Base-by-base conservation (phyloP, 2,797 vertebrate species). In the Enteromius argenteus region DNA sequence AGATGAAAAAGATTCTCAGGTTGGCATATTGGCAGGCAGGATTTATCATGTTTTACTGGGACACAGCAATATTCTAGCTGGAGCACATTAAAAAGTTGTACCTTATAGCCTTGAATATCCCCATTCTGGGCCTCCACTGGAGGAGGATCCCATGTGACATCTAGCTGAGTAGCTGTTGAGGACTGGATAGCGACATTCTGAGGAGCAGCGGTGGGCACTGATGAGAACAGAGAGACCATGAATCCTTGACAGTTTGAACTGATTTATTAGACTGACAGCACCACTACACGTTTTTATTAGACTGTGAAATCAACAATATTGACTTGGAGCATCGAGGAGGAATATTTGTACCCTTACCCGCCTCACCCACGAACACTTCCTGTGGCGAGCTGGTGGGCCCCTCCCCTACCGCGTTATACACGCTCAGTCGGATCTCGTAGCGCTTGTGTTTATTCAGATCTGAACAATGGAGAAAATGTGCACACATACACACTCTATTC, bases 21-120 rank as follows among this genome's bases (percentile, higher is more conserved):
- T 6, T 27, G 23, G 58, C 23, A 62, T 30, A 62, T 30, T 30
- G 58, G 23, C 58, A 62, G 23, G 14, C 4, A 30, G 58, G 58
- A 62, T 27, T 27, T 62, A 62, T 62, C 2, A 30, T 62, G 58
- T 15, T 30, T 62, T 27, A 30, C 23, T 30, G 27, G 23, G 2
- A 13, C 27, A 62, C 5, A 62, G 60, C 13, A 15, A 62, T 30
- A 15, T 62, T 62, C 23, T 62, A 30, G 37, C 35, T 15, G 9
- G 53, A 32, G n/a, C 64, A 69, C 62, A 51, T 32, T 0, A 2
- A 39, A 44, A 5, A 30, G 32, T 30, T 32, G 0, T 94, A 99
- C 98, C 98, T 99, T 99, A 89, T 99, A 99, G 58, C 98, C 98
- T 89, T 99, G 98, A 74, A 99, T 97, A 91, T 99, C 98, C 19